phyloP scores from a whole-genome alignment of 2,888 invertebrate genomes.

The Vanessa cardui region DNA sequence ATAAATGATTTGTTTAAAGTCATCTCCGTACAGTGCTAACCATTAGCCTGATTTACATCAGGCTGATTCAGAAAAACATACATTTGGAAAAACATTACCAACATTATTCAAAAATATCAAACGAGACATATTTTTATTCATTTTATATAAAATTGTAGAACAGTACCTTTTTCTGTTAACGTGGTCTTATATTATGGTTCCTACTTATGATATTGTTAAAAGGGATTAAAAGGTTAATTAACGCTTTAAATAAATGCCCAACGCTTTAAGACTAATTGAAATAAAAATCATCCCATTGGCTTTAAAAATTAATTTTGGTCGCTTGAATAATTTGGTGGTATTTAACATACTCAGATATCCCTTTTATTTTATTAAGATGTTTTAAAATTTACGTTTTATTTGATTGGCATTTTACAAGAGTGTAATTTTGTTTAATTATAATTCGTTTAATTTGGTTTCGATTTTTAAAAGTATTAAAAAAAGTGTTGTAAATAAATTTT shows the following conservation, averaged over 20 bases:
- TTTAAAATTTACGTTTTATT: constrained; percentile 6
- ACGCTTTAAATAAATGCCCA: constrained; percentile 59
- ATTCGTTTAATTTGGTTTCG: constrained; percentile 13
- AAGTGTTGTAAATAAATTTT: neutral
- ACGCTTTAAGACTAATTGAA: constrained; percentile 66
- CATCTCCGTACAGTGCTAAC: neutral
- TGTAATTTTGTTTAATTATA: constrained; percentile 14
- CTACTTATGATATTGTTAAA: constrained; percentile 24
- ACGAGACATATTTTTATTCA: neutral
- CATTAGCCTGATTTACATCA: neutral
- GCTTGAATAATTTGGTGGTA: constrained; percentile 66
- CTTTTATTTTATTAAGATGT: constrained; percentile 30
- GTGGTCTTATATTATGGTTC: constrained; percentile 6
- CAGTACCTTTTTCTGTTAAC: neutral
- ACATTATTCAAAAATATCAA: neutral
- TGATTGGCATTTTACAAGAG: constrained; percentile 18
- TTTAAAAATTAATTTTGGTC: constrained; percentile 57
- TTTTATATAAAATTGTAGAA: constrained; percentile 1
- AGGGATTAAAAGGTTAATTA: constrained; percentile 57
- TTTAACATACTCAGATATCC: constrained; percentile 38
- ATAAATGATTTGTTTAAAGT: constrained; percentile 19
- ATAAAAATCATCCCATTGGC: constrained; percentile 53
- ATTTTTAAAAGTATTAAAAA: constrained; percentile 6
- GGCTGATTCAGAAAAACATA: neutral
- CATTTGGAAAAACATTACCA: neutral